phyloP scores from a whole-genome alignment of 2,888 invertebrate genomes.

The Drosophila lacicola region DNA sequence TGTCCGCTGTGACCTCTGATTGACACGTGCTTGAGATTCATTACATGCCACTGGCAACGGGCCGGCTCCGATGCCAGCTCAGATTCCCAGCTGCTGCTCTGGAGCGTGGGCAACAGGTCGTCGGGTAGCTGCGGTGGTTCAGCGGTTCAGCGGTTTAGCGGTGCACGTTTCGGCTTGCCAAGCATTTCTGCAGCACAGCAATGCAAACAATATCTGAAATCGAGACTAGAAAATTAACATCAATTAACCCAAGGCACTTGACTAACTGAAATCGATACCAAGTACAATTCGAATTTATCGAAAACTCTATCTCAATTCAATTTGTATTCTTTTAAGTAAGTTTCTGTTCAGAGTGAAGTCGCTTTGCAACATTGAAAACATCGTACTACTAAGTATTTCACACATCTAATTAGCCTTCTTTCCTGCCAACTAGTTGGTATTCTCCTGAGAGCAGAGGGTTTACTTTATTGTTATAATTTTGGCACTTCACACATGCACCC shows the following conservation, averaged over 20 bases:
- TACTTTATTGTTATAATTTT: no score
- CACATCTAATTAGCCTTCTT: no score
- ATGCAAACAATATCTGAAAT: neutral
- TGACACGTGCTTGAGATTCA: constrained; percentile 28
- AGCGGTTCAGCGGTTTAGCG: neutral
- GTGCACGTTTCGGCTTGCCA: constrained; percentile 2
- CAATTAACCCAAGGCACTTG: no score
- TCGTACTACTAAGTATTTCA: no score
- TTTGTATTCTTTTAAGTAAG: neutral
- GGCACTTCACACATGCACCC: constrained; percentile 2
- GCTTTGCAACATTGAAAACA: no score
- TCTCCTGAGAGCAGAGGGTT: no score
- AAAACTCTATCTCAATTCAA: neutral
- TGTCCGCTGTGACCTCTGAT: constrained; percentile 7
- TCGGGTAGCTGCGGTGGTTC: neutral
- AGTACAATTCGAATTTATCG: neutral
- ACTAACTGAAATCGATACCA: neutral
- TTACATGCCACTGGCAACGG: constrained; percentile 19
- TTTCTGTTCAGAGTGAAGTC: no score
- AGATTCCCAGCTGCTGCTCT: neutral
- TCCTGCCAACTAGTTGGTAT: no score
- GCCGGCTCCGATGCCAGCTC: constrained; percentile 10
- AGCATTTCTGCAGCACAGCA: constrained; percentile 5
- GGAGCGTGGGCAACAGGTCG: constrained; percentile 8
- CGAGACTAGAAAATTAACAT: no score